phyloP scores from a whole-genome alignment of 2,888 invertebrate species.

The Allygus modestus region DNA sequence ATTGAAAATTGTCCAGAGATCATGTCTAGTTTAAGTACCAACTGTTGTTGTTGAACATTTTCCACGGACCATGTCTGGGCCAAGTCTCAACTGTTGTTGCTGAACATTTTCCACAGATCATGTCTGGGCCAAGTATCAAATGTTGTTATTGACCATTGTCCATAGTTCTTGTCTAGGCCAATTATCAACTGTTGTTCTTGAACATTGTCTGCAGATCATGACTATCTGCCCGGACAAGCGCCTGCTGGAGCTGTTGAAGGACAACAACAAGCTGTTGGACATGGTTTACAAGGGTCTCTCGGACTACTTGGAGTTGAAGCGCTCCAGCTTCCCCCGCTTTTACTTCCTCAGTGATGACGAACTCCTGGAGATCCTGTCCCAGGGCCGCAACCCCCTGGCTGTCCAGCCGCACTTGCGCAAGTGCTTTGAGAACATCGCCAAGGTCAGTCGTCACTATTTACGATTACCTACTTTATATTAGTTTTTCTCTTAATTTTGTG shows the following conservation, averaged over 20 bases:
- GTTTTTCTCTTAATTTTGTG: too few species aligned
- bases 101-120: too few species aligned
- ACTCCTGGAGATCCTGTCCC: slow-evolving; percentile 87
- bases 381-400: slow-evolving; percentile 85
- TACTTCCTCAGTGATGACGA: slow-evolving; percentile 92
- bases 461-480: slow-evolving; percentile 58
- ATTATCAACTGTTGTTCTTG: too few species aligned
- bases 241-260: slow-evolving; percentile 83
- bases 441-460: too few species aligned
- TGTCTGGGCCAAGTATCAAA: too few species aligned
- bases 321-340: slow-evolving; percentile 85
- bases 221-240: slow-evolving; percentile 80
- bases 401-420: slow-evolving; percentile 90
- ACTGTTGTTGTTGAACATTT: too few species aligned
- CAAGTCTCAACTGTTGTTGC: too few species aligned
- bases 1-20: too few species aligned
- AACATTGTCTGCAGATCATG: slow-evolving; percentile 77
- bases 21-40: too few species aligned
- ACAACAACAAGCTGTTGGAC: slow-evolving; percentile 83
- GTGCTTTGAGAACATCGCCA: slow-evolving; percentile 88
- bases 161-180: too few species aligned
- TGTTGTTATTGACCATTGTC: too few species aligned
- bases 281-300: slow-evolving; percentile 86
- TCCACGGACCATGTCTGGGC: too few species aligned
- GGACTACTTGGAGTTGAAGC: slow-evolving; percentile 87